These are phyloP conservation scores for Mamestra configurata DNA, from an alignment of 1,140 invertebrate species.

Conservation along the genomic window DNA sequence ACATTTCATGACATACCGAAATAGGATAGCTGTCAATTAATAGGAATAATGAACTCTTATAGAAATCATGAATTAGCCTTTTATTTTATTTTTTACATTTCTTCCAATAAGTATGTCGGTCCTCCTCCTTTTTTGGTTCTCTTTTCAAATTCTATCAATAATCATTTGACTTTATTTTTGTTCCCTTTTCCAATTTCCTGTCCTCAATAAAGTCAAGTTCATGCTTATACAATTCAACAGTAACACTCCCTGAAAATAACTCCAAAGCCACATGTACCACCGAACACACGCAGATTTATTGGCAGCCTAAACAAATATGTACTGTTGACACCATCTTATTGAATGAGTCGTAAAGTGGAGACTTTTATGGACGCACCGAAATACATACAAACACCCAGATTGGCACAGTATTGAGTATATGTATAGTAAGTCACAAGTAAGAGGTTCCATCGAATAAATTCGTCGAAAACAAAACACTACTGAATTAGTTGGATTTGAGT, in stretches of 20 bases:
- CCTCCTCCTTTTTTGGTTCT: too few species aligned
- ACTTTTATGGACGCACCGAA: constrained; percentile 40
- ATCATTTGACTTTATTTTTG: too few species aligned
- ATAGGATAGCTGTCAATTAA: too few species aligned
- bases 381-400: constrained; percentile 32
- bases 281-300: constrained; percentile 61
- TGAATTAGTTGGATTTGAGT: too few species aligned
- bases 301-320: constrained; percentile 71
- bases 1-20: too few species aligned
- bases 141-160: too few species aligned
- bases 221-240: not conserved
- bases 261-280: not conserved
- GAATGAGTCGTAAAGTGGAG: constrained; percentile 45
- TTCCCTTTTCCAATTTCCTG: too few species aligned
- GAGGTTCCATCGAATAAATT: not conserved
- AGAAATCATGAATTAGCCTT: too few species aligned
- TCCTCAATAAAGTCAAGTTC: too few species aligned
- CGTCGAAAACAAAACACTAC: not conserved
- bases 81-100: too few species aligned
- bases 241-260: not conserved
- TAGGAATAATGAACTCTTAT: too few species aligned
- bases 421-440: not conserved
- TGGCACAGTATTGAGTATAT: not conserved
- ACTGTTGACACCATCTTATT: constrained; percentile 58
- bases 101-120: too few species aligned